These are phyloP conservation scores for Recurvirostra avosetta DNA, from an alignment of 2,113 vertebrate genomes.

Conservation along the genomic window DNA sequence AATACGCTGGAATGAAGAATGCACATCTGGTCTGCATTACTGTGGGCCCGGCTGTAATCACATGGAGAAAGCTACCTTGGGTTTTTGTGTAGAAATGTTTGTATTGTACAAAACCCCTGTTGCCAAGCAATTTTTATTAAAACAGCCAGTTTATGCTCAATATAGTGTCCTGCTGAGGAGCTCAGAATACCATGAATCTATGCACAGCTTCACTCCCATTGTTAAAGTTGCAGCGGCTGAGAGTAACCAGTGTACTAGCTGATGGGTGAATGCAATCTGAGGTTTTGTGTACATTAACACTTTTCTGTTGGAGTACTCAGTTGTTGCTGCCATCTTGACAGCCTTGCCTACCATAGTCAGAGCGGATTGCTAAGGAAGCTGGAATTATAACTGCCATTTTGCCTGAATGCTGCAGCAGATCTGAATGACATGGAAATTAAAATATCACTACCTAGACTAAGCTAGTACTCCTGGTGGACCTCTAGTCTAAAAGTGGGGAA, in stretches of 20 bases:
- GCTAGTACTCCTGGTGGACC: not conserved
- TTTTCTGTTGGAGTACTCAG: not conserved
- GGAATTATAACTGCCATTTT: not conserved
- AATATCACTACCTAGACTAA: not conserved
- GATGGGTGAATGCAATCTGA: not conserved
- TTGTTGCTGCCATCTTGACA: not conserved
- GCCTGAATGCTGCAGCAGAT: not conserved
- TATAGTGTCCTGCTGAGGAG: slow-evolving; percentile 43
- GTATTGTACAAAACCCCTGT: slow-evolving; percentile 62
- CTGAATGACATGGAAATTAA: not conserved
- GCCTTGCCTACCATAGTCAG: not conserved
- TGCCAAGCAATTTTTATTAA: slow-evolving; percentile 73
- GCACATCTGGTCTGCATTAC: slow-evolving; percentile 74
- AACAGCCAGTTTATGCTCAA: slow-evolving; percentile 44
- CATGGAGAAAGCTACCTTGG: slow-evolving; percentile 67
- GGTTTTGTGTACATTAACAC: not conserved
- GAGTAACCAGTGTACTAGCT: not conserved
- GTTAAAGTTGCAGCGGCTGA: not conserved
- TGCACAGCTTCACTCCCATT: not conserved
- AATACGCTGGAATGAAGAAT: slow-evolving; percentile 66
- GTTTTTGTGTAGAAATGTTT: slow-evolving; percentile 71
- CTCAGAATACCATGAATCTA: not conserved
- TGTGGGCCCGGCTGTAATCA: slow-evolving; percentile 41
- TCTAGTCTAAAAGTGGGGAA: not conserved
- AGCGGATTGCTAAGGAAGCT: not conserved